Base-by-base conservation (phyloP, 2,888 invertebrate genomes). In the Drosophila pseudotakahashii region DNA sequence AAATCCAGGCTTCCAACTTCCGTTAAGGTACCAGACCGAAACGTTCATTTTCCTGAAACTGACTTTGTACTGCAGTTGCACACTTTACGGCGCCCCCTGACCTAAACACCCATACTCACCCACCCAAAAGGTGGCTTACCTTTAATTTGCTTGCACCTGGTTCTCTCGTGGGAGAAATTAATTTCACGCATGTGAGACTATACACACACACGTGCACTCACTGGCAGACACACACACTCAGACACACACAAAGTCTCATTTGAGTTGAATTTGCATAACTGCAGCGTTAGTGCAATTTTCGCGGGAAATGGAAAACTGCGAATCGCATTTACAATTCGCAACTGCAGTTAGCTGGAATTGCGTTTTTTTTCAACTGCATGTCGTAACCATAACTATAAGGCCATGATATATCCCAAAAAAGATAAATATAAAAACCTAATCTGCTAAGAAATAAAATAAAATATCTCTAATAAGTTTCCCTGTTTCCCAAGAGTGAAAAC, bases 261-360 rank as follows among this genome's bases (percentile, higher is more conserved):
- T 61, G 41, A 34, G 41, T 61, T 58, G 51, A 48, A 81, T 85
- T 85, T 80, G 72, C 75, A 82, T 81, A 85, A 66, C 63, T 70
- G 66, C 77, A 74, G 61, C 47, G 73, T 55, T 57, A 14, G 64
- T 37, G 45, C 34, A 63, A 62, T 70, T 52, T 73, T 62, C 52
- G 48, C 41, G 45, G 47, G 45, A 42, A 68, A 68, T 77, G 44
- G 53, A 58, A 59, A 84, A 61, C 53, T 62, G 68, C 41, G 68
- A 79, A 68, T 73, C 63, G 52, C 72, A 73, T 77, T 76, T 74
- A 54, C 72, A 73, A 73, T 75, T 80, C 72, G 61, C 67, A 77
- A 48, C 37, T 72, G 59, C 72, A 81, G 75, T 72, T 73, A 32
- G 61, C 19, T 11, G 34, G n/a, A 62, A 61, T 62, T 34, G 32